These are phyloP conservation scores for Myripristis murdjan DNA, from an alignment of 2,797 vertebrate species.

Conservation along the genomic window DNA sequence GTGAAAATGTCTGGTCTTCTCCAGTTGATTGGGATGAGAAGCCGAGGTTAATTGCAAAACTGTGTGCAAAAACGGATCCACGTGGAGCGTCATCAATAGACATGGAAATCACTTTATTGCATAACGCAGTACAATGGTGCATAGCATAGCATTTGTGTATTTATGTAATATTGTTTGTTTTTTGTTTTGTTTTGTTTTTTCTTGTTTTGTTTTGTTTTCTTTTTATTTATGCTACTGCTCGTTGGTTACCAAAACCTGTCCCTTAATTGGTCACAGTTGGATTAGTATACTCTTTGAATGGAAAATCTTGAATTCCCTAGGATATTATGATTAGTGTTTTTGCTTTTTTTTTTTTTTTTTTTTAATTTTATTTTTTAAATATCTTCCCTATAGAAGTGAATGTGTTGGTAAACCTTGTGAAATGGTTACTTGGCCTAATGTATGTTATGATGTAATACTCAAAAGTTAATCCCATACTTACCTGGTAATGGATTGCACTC, in stretches of 20 bases:
- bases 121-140: slow-evolving; percentile 85
- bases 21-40: slow-evolving; percentile 66
- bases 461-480: slow-evolving; percentile 84
- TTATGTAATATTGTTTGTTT: slow-evolving; percentile 86
- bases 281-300: slow-evolving; percentile 83
- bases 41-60: slow-evolving; percentile 69
- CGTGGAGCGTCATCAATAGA: slow-evolving; percentile 73
- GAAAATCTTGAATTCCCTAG: slow-evolving; percentile 82
- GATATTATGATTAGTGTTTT: slow-evolving; percentile 78
- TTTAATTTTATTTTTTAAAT: slow-evolving; percentile 24
- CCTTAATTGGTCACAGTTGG: slow-evolving; percentile 82
- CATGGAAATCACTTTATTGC: slow-evolving; percentile 78
- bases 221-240: slow-evolving; percentile 90
- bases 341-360: slow-evolving; percentile 50
- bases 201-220: slow-evolving; percentile 70
- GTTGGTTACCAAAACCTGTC: slow-evolving; percentile 86
- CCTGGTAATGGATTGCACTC: slow-evolving; percentile 88
- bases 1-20: slow-evolving; percentile 76
- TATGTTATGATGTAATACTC: slow-evolving; percentile 87
- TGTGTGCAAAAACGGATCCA: slow-evolving; percentile 62
- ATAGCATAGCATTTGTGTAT: slow-evolving; percentile 88
- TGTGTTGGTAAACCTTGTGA: slow-evolving; percentile 89
- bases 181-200: slow-evolving; percentile 75
- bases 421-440: slow-evolving; percentile 85
- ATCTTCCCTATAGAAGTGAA: slow-evolving; percentile 87